Evolutionary conservation across 30 jellyfish, hydroid and myxozoan genomes (phyloP).

Genomic region (Turritopsis dohrnii): DNA sequence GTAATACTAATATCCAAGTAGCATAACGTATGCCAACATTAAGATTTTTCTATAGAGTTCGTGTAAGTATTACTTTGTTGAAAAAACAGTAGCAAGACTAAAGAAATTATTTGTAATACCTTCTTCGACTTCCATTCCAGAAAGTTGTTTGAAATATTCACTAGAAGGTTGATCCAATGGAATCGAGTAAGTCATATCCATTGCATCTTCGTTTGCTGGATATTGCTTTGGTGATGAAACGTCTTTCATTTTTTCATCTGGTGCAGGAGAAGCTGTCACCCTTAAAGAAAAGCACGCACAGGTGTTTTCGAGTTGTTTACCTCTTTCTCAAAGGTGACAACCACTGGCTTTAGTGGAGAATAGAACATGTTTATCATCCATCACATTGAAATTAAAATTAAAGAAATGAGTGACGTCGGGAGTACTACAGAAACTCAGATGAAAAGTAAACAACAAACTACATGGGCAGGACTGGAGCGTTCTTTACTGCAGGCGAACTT

Average conservation of each 20-base stretch:
- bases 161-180: slow-evolving; percentile 17
- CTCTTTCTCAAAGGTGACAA: too few species aligned
- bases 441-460: background rate
- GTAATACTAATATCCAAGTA: too few species aligned
- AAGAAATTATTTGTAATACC: background rate
- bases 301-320: too few species aligned
- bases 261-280: background rate
- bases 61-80: background rate
- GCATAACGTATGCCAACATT: too few species aligned
- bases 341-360: too few species aligned
- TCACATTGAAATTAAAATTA: too few species aligned
- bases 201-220: background rate
- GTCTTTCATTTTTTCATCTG: background rate
- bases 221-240: background rate
- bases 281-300: background rate
- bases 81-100: background rate
- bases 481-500: background rate
- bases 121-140: slow-evolving; percentile 12
- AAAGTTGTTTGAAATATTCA: slow-evolving; percentile 6
- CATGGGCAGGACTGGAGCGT: background rate
- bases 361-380: too few species aligned
- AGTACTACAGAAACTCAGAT: too few species aligned
- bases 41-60: background rate
- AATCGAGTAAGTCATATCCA: background rate
- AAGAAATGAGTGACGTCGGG: too few species aligned